A percentile compares a stretch with the other conserved stretches of the same genome.
phyloP scores from a whole-genome alignment of 2,797 vertebrate genomes.

The Ptychadena robeensis region DNA sequence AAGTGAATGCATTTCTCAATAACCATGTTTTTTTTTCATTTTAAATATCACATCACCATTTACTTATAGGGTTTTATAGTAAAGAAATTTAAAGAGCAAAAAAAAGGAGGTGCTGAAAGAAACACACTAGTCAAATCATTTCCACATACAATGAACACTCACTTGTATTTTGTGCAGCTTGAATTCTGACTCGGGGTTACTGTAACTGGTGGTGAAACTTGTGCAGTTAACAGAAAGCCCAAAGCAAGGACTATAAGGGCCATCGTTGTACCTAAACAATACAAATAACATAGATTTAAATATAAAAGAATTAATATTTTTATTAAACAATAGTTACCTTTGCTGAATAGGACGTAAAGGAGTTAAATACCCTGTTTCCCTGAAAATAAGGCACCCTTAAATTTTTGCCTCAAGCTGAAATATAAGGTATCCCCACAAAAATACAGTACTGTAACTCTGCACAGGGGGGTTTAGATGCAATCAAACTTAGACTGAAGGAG shows the following conservation, averaged over 20 bases:
- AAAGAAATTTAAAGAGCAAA: neutral
- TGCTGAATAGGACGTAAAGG: too few relatives aligned
- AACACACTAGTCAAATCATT: constrained; percentile 6
- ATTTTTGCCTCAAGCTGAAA: too few relatives aligned
- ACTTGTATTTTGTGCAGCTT: constrained; percentile 85
- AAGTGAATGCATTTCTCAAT: too few relatives aligned
- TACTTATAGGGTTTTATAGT: neutral
- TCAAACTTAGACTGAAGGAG: too few relatives aligned
- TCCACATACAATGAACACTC: constrained; percentile 56
- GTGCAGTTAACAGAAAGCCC: constrained; percentile 92
- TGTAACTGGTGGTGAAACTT: constrained; percentile 88
- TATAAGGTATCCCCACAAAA: too few relatives aligned
- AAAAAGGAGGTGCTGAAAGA: neutral
- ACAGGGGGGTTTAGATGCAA: too few relatives aligned
- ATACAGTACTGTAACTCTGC: too few relatives aligned
- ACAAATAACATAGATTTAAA: neutral
- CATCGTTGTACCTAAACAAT: constrained; percentile 83
- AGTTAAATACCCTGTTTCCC: too few relatives aligned
- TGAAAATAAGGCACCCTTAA: too few relatives aligned
- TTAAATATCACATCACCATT: too few relatives aligned
- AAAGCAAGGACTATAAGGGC: constrained; percentile 87
- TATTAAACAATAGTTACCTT: too few relatives aligned
- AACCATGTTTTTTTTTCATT: too few relatives aligned
- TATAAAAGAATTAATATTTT: neutral
- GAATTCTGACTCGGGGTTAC: constrained; percentile 84